A percentile compares a stretch with the other conserved stretches of the same genome.
phyloP scores from a whole-genome alignment of 1,140 invertebrate species.

The Zaprionus lachaisei region DNA sequence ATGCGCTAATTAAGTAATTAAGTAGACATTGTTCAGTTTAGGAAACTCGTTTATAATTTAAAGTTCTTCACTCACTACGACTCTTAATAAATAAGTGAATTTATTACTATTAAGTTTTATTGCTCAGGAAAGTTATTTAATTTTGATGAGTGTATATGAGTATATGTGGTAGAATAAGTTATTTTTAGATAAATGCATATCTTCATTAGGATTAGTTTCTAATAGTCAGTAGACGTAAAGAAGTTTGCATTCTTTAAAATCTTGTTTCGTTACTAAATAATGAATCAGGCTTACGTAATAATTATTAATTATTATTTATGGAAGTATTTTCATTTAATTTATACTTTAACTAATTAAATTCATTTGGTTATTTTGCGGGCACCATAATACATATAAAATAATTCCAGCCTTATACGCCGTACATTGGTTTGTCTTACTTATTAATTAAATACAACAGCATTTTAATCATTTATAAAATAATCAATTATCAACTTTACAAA shows the following conservation, averaged over 20 bases:
- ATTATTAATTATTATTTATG: not conserved
- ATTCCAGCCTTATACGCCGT: not conserved
- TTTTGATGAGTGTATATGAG: not conserved
- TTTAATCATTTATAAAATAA: not conserved
- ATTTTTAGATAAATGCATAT: not conserved
- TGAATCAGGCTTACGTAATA: no score
- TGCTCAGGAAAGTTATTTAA: not conserved
- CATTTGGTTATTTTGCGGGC: not conserved
- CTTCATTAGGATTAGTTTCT: no score
- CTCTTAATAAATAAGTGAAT: not conserved
- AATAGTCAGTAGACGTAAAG: not conserved
- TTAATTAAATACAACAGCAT: not conserved
- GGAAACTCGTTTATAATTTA: constrained; percentile 1
- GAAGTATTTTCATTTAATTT: not conserved
- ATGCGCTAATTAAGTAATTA: constrained; percentile 16
- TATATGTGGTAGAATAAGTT: not conserved
- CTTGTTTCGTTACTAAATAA: no score
- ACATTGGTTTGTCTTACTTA: not conserved
- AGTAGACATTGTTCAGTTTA: constrained; percentile 13
- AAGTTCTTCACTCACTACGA: constrained; percentile 2
- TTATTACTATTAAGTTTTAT: not conserved
- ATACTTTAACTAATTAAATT: not conserved
- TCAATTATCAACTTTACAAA: not conserved
- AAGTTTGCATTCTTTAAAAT: not conserved
- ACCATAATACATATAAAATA: not conserved